These are phyloP conservation scores for Motacilla tschutschensis DNA, from an alignment of 2,113 vertebrate genomes.

Conservation along the genomic window DNA sequence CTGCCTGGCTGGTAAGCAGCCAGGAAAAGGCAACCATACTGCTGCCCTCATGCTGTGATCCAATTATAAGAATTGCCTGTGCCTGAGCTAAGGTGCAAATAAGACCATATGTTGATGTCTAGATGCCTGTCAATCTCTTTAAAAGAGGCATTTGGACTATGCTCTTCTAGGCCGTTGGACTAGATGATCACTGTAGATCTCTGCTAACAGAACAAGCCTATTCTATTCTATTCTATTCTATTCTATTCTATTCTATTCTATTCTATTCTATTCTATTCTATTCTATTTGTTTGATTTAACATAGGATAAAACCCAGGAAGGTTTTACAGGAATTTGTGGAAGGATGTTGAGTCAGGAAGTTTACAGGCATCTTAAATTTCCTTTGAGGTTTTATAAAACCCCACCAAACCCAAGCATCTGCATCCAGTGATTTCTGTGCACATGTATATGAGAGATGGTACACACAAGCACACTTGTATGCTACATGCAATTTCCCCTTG, in stretches of 20 bases:
- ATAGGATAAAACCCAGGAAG: background rate
- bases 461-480: fast-evolving
- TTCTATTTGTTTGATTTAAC: background rate
- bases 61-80: too few species aligned
- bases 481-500: fast-evolving
- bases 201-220: background rate
- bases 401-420: background rate
- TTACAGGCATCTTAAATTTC: background rate
- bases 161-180: background rate
- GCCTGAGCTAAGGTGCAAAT: background rate
- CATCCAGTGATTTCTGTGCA: background rate
- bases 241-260: background rate
- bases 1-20: background rate
- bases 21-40: background rate
- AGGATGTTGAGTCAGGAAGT: background rate
- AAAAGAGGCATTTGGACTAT: background rate
- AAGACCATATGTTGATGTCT: background rate
- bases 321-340: background rate
- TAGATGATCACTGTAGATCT: background rate
- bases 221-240: background rate
- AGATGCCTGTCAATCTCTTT: background rate
- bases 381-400: background rate
- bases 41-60: background rate
- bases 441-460: background rate
- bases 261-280: background rate